Percentiles rank a stretch among this genome's conserved stretches.
phyloP scores from a whole-genome alignment of 2,797 vertebrate genomes.

The Lepilemur ruficaudatus region DNA sequence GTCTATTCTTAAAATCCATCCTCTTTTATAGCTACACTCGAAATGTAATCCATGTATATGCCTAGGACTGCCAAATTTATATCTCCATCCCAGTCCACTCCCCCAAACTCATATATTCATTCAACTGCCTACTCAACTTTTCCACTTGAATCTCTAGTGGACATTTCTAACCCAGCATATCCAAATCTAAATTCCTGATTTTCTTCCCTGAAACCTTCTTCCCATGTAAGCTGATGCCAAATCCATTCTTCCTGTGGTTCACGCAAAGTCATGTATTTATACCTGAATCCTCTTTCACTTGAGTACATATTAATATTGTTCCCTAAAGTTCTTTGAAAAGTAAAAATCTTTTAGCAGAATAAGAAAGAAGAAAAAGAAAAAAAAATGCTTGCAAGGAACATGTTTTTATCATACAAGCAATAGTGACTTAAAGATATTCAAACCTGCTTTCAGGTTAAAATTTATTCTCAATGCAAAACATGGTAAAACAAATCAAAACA shows the following conservation, averaged over 20 bases:
- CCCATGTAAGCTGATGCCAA: neutral
- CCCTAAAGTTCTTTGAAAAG: neutral
- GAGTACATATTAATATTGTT: neutral
- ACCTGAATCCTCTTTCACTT: neutral
- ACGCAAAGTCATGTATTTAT: neutral
- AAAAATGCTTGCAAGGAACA: neutral
- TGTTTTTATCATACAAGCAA: neutral
- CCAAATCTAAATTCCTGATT: neutral
- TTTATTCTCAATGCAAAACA: constrained; percentile 3
- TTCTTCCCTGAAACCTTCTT: neutral
- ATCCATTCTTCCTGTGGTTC: neutral
- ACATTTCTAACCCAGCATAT: neutral
- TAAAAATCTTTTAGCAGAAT: neutral
- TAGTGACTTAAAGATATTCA: neutral
- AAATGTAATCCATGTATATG: neutral
- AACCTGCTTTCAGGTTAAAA: constrained; percentile 17
- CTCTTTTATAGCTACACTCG: neutral
- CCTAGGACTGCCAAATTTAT: neutral
- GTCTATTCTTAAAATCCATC: neutral
- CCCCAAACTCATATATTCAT: neutral
- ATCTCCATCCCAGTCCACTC: neutral
- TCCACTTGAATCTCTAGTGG: neutral
- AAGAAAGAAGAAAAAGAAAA: neutral
- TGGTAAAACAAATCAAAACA: neutral
- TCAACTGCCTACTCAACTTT: neutral